These are phyloP conservation scores for Syngnathus rostellatus DNA, from an alignment of 2,797 vertebrate species.

Conservation along the genomic window DNA sequence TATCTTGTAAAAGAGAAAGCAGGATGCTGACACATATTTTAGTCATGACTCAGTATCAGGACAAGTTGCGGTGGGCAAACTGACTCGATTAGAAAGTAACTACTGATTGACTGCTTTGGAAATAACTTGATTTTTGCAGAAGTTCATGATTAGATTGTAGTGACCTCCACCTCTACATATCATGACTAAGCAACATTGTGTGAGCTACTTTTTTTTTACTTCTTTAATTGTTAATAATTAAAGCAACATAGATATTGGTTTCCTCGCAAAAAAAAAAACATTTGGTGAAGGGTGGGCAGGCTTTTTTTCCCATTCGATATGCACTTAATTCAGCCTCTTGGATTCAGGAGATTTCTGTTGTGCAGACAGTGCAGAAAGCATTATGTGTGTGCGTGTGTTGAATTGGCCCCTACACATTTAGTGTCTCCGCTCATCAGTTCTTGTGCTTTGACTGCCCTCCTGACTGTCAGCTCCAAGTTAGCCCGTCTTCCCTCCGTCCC, in stretches of 20 bases:
- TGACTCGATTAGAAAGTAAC: neutral
- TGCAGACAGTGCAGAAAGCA: neutral
- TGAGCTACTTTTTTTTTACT: too few species aligned
- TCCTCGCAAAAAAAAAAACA: neutral
- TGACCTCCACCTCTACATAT: too few species aligned
- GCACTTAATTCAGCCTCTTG: too few species aligned
- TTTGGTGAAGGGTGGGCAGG: neutral
- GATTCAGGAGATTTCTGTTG: neutral
- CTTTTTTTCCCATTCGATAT: neutral
- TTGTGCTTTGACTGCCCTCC: neutral
- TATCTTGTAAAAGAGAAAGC: neutral
- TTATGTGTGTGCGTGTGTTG: neutral
- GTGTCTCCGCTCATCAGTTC: neutral
- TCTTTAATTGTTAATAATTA: too few species aligned
- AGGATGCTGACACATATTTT: neutral
- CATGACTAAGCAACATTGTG: too few species aligned
- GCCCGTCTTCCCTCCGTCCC: conserved; percentile 36
- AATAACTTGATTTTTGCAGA: neutral
- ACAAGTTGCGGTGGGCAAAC: neutral
- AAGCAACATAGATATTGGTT: too few species aligned
- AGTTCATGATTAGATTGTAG: too few species aligned
- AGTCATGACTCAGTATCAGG: neutral
- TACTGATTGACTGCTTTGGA: neutral
- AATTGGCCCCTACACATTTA: neutral
- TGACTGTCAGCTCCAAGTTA: conserved; percentile 1